Evolutionary conservation across 1,140 invertebrate species (phyloP).

Genomic region (Drosophila kanapiae): DNA sequence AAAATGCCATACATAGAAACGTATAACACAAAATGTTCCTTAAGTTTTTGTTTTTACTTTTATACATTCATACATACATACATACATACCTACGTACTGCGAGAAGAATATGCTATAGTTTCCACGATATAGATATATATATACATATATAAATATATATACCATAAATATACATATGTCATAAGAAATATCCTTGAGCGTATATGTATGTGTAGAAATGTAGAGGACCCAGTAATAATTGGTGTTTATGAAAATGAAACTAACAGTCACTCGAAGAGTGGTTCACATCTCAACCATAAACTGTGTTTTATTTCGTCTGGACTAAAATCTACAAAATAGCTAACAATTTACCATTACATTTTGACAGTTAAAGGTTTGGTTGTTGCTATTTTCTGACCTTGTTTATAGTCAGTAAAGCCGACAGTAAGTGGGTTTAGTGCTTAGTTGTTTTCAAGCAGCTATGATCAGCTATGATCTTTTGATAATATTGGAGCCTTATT

Average conservation of each 20-base stretch:
- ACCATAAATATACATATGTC: slow-evolving; percentile 30
- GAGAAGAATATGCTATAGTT: slow-evolving; percentile 34
- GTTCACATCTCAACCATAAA: slow-evolving; percentile 8
- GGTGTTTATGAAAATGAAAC: slow-evolving; percentile 67
- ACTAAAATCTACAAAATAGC: too few species aligned
- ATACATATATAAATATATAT: slow-evolving; percentile 38
- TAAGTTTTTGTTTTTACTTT: slow-evolving; percentile 57
- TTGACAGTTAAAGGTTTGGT: too few species aligned
- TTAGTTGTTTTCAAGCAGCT: too few species aligned
- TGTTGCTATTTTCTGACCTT: not conserved
- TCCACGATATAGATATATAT: slow-evolving; percentile 32
- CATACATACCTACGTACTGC: slow-evolving; percentile 16
- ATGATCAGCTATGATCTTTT: too few species aligned
- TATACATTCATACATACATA: slow-evolving; percentile 24
- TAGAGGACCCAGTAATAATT: slow-evolving; percentile 67
- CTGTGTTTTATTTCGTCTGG: not conserved
- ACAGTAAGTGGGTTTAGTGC: too few species aligned
- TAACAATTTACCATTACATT: not conserved
- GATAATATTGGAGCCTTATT: too few species aligned
- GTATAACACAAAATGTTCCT: slow-evolving; percentile 49
- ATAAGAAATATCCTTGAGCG: slow-evolving; percentile 63
- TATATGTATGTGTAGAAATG: slow-evolving; percentile 71
- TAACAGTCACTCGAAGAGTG: slow-evolving; percentile 12
- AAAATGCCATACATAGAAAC: slow-evolving; percentile 44
- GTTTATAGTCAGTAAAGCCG: too few species aligned